These are phyloP conservation scores for Sarcophaga peregrina DNA, from an alignment of 1,140 invertebrate species.

Conservation along the genomic window DNA sequence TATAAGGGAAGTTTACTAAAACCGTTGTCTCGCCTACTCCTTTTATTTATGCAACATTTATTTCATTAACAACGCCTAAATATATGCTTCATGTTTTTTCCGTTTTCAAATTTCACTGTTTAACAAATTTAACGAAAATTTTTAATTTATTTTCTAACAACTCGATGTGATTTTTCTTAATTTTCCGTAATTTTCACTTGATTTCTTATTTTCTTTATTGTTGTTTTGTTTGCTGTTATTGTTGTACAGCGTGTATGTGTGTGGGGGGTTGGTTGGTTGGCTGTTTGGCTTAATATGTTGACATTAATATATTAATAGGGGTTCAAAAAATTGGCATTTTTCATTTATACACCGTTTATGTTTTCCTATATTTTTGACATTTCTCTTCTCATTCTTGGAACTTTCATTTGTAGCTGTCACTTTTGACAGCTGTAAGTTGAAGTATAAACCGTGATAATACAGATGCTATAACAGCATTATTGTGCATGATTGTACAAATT, in stretches of 20 bases:
- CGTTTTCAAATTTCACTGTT: neutral
- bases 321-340: conserved; percentile 24
- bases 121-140: neutral
- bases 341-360: conserved; percentile 8
- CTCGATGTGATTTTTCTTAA: neutral
- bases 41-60: neutral
- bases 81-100: neutral
- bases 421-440: too few species aligned
- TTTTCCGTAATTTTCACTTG: neutral
- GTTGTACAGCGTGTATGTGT: neutral
- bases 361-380: neutral
- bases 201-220: neutral
- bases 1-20: conserved; percentile 13
- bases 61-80: neutral
- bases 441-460: too few species aligned
- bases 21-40: neutral
- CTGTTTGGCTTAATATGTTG: conserved; percentile 23
- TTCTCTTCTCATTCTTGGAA: neutral
- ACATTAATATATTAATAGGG: conserved; percentile 39
- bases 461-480: too few species aligned
- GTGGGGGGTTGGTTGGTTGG: conserved; percentile 21
- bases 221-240: neutral
- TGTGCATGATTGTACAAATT: too few species aligned
- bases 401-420: too few species aligned
- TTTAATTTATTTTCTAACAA: conserved; percentile 2